A percentile compares a stretch with the other conserved stretches of the same genome.
Conservation (phyloP, 2,797 vertebrate species). For the Enteromius radiatus region DNA sequence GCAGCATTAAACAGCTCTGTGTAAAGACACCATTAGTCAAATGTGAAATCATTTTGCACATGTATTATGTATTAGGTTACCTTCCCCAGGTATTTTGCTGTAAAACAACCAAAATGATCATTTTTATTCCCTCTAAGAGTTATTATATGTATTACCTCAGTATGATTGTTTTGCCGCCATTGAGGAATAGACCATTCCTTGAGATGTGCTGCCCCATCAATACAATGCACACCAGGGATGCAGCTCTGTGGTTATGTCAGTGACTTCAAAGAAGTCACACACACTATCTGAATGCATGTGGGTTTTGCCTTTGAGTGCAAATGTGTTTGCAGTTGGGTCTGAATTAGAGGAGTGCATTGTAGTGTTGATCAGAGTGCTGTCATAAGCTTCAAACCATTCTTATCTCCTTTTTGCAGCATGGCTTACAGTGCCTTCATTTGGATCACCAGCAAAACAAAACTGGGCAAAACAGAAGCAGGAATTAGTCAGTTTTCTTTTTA, state of each 20-base stretch:
- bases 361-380: constrained; percentile 60
- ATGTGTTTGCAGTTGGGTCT: constrained; percentile 57
- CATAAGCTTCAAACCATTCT: constrained; percentile 61
- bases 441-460: constrained; percentile 61
- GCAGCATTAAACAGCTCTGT: background rate
- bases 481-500: constrained; percentile 41
- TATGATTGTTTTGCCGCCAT: constrained; percentile 38
- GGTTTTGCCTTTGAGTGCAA: constrained; percentile 49
- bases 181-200: constrained; percentile 21
- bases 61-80: background rate
- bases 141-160: constrained; percentile 7
- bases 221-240: constrained; percentile 37
- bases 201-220: constrained; percentile 27
- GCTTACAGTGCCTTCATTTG: constrained; percentile 58
- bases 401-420: constrained; percentile 62
- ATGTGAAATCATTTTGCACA: background rate
- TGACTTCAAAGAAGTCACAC: constrained; percentile 50
- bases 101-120: background rate
- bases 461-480: constrained; percentile 52
- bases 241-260: constrained; percentile 28
- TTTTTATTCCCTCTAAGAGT: background rate
- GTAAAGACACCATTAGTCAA: background rate
- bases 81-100: background rate
- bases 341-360: constrained; percentile 55
- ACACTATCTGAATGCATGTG: constrained; percentile 27